Evolutionary conservation across 2,113 vertebrate genomes (phyloP).

Genomic region (Pelobates fuscus): DNA sequence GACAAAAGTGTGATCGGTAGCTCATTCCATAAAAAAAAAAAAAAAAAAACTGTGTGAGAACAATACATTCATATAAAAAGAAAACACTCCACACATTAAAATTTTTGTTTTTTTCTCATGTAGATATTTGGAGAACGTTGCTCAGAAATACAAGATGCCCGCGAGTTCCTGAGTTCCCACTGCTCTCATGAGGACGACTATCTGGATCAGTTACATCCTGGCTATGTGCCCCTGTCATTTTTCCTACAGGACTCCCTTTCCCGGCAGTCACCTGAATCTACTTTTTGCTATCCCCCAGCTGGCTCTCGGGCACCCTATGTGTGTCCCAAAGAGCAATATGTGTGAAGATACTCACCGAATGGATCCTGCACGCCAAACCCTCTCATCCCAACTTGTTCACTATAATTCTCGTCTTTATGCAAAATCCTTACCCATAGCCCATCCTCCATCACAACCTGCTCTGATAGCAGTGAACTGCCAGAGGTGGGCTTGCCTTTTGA

Average conservation of each 20-base stretch:
- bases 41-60: no score
- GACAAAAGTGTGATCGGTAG: no score
- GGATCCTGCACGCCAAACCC: conserved; percentile 23
- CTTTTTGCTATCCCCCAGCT: conserved; percentile 72
- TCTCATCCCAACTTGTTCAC: neutral
- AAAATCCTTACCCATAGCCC: neutral
- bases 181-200: conserved; percentile 65
- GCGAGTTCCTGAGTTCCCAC: conserved; percentile 77
- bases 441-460: neutral
- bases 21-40: no score
- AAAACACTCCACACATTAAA: neutral
- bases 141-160: conserved; percentile 74
- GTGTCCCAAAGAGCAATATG: conserved; percentile 84
- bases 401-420: neutral
- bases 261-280: conserved; percentile 61
- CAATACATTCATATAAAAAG: no score
- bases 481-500: conserved; percentile 37
- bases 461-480: conserved; percentile 9
- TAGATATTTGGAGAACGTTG: conserved; percentile 78
- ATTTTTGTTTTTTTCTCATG: conserved; percentile 57
- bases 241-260: conserved; percentile 73
- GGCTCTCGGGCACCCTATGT: conserved; percentile 73
- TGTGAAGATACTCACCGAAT: conserved; percentile 58
- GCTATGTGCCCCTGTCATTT: conserved; percentile 68
- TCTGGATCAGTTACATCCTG: conserved; percentile 69